Evolutionary conservation across 2,797 vertebrate species (phyloP).

Genomic region (Sorex maritimensis): DNA sequence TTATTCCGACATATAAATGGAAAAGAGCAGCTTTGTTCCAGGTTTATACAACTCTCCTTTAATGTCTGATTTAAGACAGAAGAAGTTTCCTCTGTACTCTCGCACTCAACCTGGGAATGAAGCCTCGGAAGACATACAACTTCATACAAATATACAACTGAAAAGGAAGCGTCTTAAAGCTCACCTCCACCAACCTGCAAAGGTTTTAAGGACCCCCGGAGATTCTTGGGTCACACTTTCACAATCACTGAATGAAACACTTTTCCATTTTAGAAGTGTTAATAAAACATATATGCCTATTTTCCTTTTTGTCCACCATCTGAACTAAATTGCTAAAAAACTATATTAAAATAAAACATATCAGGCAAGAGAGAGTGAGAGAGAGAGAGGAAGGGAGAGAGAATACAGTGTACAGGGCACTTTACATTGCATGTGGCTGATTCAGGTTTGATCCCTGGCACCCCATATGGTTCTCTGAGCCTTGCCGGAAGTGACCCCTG

Average conservation of each 20-base stretch:
- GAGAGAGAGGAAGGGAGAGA: too few species aligned
- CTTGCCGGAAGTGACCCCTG: too few species aligned
- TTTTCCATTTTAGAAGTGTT: neutral
- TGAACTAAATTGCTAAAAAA: neutral
- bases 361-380: neutral
- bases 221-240: neutral
- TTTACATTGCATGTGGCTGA: too few species aligned
- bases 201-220: neutral
- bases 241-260: neutral
- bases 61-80: neutral
- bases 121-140: neutral
- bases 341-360: neutral
- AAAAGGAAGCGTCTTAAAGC: neutral
- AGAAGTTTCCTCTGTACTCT: neutral
- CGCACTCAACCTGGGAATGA: neutral
- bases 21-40: neutral
- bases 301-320: neutral
- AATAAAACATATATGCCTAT: neutral
- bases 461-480: too few species aligned
- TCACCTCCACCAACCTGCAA: neutral
- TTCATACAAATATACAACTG: neutral
- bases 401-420: too few species aligned
- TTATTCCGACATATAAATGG: neutral
- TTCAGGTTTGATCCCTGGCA: too few species aligned
- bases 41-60: conserved; percentile 23